Percentiles rank a stretch among this genome's conserved stretches.
phyloP scores from a whole-genome alignment of 2,888 invertebrate genomes.

The Digitonthophagus gazella region DNA sequence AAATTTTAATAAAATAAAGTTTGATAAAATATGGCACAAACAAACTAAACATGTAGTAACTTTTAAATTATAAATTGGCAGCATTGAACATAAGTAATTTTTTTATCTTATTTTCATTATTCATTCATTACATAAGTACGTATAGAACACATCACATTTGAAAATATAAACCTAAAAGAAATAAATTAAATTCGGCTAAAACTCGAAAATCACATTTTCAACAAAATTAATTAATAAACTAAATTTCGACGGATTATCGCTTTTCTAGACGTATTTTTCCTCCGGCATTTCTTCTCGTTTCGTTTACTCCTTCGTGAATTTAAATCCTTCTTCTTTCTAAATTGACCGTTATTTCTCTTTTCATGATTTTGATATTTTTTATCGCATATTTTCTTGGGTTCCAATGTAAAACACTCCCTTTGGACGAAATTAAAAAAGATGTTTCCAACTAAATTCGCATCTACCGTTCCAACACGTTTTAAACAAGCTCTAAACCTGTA shows the following conservation, averaged over 20 bases:
- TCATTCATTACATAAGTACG: background rate
- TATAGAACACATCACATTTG: constrained; percentile 16
- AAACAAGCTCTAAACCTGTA: constrained; percentile 92
- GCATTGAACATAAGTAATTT: too few species aligned
- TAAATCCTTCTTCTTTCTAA: constrained; percentile 58
- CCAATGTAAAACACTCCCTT: constrained; percentile 87
- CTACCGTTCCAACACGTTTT: constrained; percentile 80
- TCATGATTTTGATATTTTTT: constrained; percentile 52
- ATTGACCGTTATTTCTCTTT: constrained; percentile 49
- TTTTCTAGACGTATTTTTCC: constrained; percentile 65
- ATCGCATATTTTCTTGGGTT: constrained; percentile 73
- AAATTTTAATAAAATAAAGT: too few species aligned
- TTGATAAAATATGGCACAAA: too few species aligned
- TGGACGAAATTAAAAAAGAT: constrained; percentile 95
- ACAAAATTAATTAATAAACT: constrained; percentile 51
- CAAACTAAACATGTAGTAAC: too few species aligned
- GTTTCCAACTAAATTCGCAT: constrained; percentile 87
- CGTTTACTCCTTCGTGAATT: constrained; percentile 19
- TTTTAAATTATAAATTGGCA: too few species aligned
- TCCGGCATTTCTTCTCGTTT: constrained; percentile 38
- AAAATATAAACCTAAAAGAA: constrained; percentile 14
- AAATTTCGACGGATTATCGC: constrained; percentile 74
- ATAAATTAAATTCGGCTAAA: constrained; percentile 18
- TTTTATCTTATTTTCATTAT: background rate
- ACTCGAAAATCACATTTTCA: background rate